A percentile compares a stretch with the other conserved stretches of the same genome.
phyloP scores from a whole-genome alignment of 2,888 invertebrate species.

The Microplitis manilae region DNA sequence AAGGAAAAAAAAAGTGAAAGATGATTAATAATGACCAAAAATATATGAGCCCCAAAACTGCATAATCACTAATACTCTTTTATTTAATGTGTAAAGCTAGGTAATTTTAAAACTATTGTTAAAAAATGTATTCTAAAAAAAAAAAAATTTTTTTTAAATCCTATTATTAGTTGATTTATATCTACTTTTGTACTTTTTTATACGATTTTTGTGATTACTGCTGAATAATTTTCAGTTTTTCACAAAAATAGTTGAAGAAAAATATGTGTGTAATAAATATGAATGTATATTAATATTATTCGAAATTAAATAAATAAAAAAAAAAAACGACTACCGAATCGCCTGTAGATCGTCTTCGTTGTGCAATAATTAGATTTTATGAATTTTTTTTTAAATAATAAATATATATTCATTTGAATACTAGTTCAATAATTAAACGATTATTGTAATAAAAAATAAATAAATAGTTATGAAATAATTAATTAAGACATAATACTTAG shows the following conservation, averaged over 20 bases:
- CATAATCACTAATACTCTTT: not conserved
- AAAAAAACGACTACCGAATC: conserved; percentile 39
- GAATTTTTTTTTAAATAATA: conserved; percentile 1
- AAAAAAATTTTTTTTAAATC: conserved; percentile 3
- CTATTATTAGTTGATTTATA: conserved; percentile 25
- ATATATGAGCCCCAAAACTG: not conserved
- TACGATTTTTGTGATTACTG: conserved; percentile 35
- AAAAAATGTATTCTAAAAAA: not conserved
- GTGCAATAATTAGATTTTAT: conserved; percentile 33
- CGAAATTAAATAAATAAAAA: not conserved
- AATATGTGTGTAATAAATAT: conserved; percentile 4
- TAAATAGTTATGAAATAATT: conserved; percentile 2
- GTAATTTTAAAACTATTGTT: too few relatives aligned
- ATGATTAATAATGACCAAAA: not conserved
- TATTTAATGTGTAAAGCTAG: too few relatives aligned
- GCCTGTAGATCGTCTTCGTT: conserved; percentile 30
- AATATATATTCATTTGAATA: not conserved
- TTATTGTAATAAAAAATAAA: conserved; percentile 17
- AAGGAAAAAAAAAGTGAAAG: too few relatives aligned
- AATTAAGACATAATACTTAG: conserved; percentile 16
- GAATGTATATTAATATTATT: not conserved
- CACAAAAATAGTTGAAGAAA: conserved; percentile 37
- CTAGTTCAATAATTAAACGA: conserved; percentile 2
- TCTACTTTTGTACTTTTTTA: conserved; percentile 41
- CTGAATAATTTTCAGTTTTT: conserved; percentile 18